Conservation (phyloP, 2,113 vertebrate genomes). For the Piprites chloris region DNA sequence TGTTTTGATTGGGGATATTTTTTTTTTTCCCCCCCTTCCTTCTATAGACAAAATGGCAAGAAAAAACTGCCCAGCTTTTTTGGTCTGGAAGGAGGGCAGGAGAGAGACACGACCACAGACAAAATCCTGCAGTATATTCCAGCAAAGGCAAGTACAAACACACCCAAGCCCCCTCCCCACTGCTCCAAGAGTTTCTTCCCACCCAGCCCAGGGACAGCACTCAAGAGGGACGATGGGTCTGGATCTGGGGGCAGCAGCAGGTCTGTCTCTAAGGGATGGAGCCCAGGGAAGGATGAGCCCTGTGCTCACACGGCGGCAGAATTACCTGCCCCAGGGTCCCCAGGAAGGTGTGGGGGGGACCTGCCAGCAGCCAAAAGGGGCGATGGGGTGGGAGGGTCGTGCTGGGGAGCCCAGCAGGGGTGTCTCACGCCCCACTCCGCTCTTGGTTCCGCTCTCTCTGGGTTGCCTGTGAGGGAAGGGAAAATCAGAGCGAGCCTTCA, state of each 20-base stretch:
- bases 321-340: not conserved
- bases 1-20: not conserved
- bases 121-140: conserved; percentile 78
- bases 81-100: conserved; percentile 52
- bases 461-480: not conserved
- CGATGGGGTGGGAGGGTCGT: not conserved
- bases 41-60: conserved; percentile 67
- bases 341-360: not conserved
- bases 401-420: not conserved
- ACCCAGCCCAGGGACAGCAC: not conserved
- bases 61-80: conserved; percentile 70
- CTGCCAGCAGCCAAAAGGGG: not conserved
- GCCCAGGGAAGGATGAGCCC: not conserved
- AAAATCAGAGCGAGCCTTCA: not conserved
- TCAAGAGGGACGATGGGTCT: fast-evolving
- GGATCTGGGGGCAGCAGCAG: not conserved
- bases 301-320: not conserved
- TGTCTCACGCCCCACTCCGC: not conserved
- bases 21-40: not conserved
- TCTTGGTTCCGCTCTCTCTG: not conserved
- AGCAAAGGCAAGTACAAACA: conserved; percentile 65
- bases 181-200: not conserved
- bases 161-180: not conserved
- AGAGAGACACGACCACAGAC: conserved; percentile 59
- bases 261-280: not conserved